Evolutionary conservation across 2,888 invertebrate genomes (phyloP).

Genomic region (Andricus curvator): DNA sequence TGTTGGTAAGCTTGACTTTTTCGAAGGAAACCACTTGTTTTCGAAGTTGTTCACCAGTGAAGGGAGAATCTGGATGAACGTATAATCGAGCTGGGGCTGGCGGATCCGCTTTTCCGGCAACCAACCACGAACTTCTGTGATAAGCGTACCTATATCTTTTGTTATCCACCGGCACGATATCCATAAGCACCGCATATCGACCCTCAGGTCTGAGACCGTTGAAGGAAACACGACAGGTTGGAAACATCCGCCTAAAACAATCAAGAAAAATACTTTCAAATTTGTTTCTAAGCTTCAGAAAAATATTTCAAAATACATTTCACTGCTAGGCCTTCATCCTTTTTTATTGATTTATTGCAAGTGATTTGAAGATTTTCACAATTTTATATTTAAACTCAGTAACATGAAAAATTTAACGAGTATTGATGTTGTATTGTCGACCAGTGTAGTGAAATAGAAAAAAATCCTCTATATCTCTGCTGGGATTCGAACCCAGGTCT

Average conservation of each 20-base stretch:
- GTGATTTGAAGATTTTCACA: too few species aligned
- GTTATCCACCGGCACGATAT: conserved; percentile 90
- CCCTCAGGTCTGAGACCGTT: conserved; percentile 84
- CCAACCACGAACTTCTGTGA: conserved; percentile 90
- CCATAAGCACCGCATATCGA: conserved; percentile 87
- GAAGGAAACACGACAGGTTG: conserved; percentile 88
- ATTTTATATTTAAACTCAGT: too few species aligned
- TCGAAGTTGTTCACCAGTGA: conserved; percentile 87
- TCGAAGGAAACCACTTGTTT: conserved; percentile 91
- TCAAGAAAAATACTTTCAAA: conserved; percentile 22
- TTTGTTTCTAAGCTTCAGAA: too few species aligned
- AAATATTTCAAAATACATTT: too few species aligned
- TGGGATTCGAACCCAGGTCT: too few species aligned
- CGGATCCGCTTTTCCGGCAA: conserved; percentile 90
- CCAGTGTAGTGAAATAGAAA: too few species aligned
- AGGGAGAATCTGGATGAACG: conserved; percentile 90
- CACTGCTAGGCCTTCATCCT: too few species aligned
- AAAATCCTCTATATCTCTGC: too few species aligned
- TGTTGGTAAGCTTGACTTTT: conserved; percentile 91
- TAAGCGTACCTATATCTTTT: conserved; percentile 90
- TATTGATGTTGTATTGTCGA: too few species aligned
- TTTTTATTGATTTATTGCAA: too few species aligned
- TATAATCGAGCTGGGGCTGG: conserved; percentile 86
- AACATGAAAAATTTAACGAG: too few species aligned
- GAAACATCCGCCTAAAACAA: conserved; percentile 88